Base-by-base conservation (phyloP, 2,888 invertebrate genomes). In the Phyto melanocephala region DNA sequence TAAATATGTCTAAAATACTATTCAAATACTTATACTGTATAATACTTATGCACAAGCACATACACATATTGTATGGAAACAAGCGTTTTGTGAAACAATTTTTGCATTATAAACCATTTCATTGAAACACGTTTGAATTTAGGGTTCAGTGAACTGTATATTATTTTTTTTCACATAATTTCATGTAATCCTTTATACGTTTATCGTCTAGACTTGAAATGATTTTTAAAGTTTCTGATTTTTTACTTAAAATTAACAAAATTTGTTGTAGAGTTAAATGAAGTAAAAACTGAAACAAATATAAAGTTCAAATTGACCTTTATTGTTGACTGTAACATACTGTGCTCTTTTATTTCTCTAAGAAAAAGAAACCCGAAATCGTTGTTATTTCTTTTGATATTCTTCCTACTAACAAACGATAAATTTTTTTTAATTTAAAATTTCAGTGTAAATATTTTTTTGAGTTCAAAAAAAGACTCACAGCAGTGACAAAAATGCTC, bases 121-220 rank as follows among this genome's bases (percentile, higher is more conserved):
- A 52, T 58, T 65, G 45, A 68, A 70, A 75, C 65, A 65, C 60
- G 42, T 79, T 70, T 45, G 17, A 42, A 45, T 37, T 65, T 65
- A 33, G 17, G 47, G 81, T 70, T 79, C 79, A 79, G 10, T 75
- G 74, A 75, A 82, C 81, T 70, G 13, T 10, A n/a, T 22, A 10
- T 13, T 7, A 56, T 37, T 22, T 17, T 2, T n/a, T 50, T 54
- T n/a, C n/a, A n/a, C n/a, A n/a, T n/a, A 33, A 50, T 42, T 7
- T 47, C 7, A 4, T 24, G 22, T 33, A 60, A 22, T 63, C n/a
- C 24, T 54, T 28, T 28, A n/a, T 28, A 58, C 40, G 10, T 54
- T 24, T 20, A 28, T 63, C 54, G 70, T 78, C 56, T 71, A 78
- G 70, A 78, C 63, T 10, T 56, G 1, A n/a, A 28, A 62, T 68